phyloP scores from a whole-genome alignment of 2,113 vertebrate genomes.

The Ptilonorhynchus violaceus region DNA sequence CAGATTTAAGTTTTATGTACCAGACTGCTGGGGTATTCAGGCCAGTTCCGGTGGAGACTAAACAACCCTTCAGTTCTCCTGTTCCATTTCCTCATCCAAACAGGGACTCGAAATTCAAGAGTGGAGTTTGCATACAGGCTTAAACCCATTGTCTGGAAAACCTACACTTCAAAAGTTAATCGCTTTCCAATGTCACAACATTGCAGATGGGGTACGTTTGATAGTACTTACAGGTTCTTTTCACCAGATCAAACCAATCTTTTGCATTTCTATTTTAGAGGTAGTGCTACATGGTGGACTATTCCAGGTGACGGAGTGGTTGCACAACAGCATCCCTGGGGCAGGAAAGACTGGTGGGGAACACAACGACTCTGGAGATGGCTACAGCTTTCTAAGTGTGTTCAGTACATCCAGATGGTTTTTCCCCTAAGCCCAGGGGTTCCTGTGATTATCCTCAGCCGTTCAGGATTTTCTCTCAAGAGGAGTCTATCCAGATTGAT shows the following conservation, averaged over 20 bases:
- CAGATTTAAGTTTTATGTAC: neutral
- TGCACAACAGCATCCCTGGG: neutral
- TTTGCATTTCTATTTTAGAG: neutral
- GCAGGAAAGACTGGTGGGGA: neutral
- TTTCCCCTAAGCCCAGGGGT: neutral
- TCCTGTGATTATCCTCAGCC: neutral
- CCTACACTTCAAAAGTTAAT: neutral
- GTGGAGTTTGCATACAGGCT: neutral
- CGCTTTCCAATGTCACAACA: neutral
- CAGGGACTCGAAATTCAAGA: neutral
- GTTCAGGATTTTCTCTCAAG: neutral
- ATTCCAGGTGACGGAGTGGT: neutral
- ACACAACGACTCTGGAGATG: neutral
- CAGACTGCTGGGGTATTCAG: neutral
- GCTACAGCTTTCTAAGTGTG: neutral
- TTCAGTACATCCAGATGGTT: neutral
- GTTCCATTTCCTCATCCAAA: neutral
- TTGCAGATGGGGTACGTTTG: neutral
- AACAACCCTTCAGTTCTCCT: neutral
- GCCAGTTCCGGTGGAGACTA: neutral
- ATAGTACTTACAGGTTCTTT: neutral
- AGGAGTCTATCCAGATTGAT: neutral
- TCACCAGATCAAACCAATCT: neutral
- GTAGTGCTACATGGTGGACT: neutral
- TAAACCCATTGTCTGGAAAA: neutral